These are phyloP conservation scores for Enteromius radiatus DNA, from an alignment of 2,797 vertebrate species.

Conservation along the genomic window DNA sequence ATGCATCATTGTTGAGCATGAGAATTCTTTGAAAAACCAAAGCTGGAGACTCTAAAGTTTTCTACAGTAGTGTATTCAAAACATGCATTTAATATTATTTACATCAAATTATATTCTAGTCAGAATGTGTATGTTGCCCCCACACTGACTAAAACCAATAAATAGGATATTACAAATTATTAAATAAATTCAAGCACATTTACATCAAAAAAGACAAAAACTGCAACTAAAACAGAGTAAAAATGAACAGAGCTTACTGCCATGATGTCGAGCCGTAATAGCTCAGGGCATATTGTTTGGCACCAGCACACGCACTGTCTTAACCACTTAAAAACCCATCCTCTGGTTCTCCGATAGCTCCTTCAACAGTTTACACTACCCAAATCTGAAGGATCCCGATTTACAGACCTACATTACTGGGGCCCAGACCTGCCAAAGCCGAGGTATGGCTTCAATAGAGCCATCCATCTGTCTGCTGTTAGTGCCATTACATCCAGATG, in stretches of 20 bases:
- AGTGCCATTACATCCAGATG: conserved; percentile 97
- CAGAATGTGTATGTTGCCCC: background rate
- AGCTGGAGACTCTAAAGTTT: background rate
- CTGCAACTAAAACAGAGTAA: background rate
- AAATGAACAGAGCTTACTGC: background rate
- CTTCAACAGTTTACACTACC: conserved; percentile 65
- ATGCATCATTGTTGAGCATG: background rate
- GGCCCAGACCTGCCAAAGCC: conserved; percentile 84
- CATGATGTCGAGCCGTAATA: conserved; percentile 53
- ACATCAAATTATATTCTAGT: background rate
- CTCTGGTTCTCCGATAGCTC: conserved; percentile 58
- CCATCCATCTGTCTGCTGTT: conserved; percentile 91
- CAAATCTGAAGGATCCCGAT: conserved; percentile 70
- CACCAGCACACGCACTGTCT: conserved; percentile 61
- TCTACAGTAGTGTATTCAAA: background rate
- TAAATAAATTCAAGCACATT: background rate
- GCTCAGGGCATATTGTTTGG: conserved; percentile 26
- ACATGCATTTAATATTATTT: background rate
- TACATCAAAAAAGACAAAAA: background rate
- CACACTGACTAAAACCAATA: background rate
- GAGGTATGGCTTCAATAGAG: conserved; percentile 91
- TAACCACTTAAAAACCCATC: conserved; percentile 69
- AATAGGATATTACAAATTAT: background rate
- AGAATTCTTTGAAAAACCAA: background rate
- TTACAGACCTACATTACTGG: conserved; percentile 76